Evolutionary conservation across 2,113 vertebrate species (phyloP), one percentile per base, ranked within the genome.

Genomic region (Stegostoma tigrinum): DNA sequence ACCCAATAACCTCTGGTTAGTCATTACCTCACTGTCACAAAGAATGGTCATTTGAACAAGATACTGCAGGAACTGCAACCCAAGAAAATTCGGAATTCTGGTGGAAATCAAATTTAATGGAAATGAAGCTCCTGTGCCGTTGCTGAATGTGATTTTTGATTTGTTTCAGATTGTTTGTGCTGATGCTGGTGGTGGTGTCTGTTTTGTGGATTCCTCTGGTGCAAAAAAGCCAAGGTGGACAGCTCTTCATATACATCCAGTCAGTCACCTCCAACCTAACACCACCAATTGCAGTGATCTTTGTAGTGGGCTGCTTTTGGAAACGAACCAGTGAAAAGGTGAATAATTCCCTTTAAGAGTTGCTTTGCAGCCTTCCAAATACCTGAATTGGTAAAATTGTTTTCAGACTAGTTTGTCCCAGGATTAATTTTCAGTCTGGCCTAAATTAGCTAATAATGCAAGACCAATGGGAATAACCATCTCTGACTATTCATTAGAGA

Each of bases 171-270:
- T 97, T 98, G 55, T 99, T 99, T 95, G 99, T 99, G 96, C 96
- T 99, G 78, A 96, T 98, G 42, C 98, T 99, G 90, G 98, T 99
- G 27, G 96, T 98, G 95, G 96, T 98, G 67, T 99, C 99, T 0
- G 98, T 99, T 96, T 97, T 99, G 96, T 99, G 99, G 99, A 99
- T 99, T 96, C 99, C 99, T 0, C 97, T 99, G 87, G 98, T 99
- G 45, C 99, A 99, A 97, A 98, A 98, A 96, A 99, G 98, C 96
- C 99, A 99, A 96, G 98, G 99, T 0, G 99, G 99, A 1, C 99
- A 99, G 96, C 99, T 99, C 96, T 99, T 99, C 85, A 98, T 99
- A 96, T 99, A 99, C 96, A 99, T 99, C 96, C 99, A 99, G 96
- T 98, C 99, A 27, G 98, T 99, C 97, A 99, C 99, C 97, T 99